Conservation (phyloP, 2,113 vertebrate genomes). For the Amphiprion ocellaris region DNA sequence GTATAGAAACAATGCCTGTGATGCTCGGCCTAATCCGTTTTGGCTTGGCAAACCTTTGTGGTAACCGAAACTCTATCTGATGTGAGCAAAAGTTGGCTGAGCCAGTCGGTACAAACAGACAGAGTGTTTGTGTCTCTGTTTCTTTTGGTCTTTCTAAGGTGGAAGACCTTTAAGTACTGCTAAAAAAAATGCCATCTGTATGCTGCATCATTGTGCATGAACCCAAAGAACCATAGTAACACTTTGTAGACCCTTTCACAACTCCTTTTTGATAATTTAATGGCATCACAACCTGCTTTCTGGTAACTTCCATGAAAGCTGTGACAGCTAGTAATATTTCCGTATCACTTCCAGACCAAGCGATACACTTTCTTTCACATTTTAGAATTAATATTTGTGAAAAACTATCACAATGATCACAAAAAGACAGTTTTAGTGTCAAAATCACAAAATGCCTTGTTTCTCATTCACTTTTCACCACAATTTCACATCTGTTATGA, state of each 20-base stretch:
- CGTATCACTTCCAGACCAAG: too few relatives aligned
- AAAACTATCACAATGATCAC: too few relatives aligned
- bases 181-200: neutral
- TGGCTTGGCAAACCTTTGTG: constrained; percentile 69
- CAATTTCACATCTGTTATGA: too few relatives aligned
- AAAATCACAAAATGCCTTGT: too few relatives aligned
- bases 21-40: constrained; percentile 76
- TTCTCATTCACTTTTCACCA: too few relatives aligned
- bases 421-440: too few relatives aligned
- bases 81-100: constrained; percentile 59
- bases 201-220: neutral
- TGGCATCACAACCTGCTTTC: too few relatives aligned
- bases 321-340: too few relatives aligned
- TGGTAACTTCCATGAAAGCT: neutral
- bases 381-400: too few relatives aligned
- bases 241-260: neutral
- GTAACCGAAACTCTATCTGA: constrained; percentile 70
- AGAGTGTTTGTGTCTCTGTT: constrained; percentile 4
- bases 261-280: too few relatives aligned
- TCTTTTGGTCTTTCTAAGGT: constrained; percentile 1
- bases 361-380: too few relatives aligned
- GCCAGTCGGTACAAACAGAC: constrained; percentile 23
- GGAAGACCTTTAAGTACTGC: neutral
- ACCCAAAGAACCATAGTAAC: neutral
- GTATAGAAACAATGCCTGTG: constrained; percentile 79